Percentiles rank a stretch among this genome's conserved stretches.
These are phyloP conservation scores for Trypoxylon attenuatum DNA, from an alignment of 2,888 invertebrate species.

Conservation along the genomic window DNA sequence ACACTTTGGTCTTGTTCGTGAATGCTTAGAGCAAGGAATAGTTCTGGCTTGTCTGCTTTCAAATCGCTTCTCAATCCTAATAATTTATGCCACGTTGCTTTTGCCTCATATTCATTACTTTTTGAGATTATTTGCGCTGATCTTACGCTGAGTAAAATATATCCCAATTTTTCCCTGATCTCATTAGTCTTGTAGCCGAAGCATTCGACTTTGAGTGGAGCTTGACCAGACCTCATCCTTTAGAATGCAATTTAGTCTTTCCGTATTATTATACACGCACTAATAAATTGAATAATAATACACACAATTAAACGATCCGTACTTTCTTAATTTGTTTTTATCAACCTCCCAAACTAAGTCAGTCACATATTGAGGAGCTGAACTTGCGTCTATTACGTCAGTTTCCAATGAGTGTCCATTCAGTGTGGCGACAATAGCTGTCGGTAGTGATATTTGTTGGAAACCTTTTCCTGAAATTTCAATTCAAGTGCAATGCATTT, in stretches of 20 bases:
- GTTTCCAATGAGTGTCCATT: constrained; percentile 83
- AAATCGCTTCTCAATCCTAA: constrained; percentile 69
- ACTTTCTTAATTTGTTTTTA: constrained; percentile 82
- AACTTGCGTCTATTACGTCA: constrained; percentile 78
- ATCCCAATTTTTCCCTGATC: constrained; percentile 81
- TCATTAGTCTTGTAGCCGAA: constrained; percentile 77
- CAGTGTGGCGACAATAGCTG: constrained; percentile 79
- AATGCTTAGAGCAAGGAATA: constrained; percentile 69
- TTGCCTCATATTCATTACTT: constrained; percentile 71
- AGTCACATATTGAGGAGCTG: constrained; percentile 81
- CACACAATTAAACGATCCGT: constrained; percentile 29
- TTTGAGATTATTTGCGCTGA: constrained; percentile 81
- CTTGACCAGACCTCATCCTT: constrained; percentile 84
- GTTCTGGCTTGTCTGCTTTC: constrained; percentile 69
- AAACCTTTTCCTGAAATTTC: constrained; percentile 81
- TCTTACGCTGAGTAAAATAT: constrained; percentile 81
- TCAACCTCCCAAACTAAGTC: constrained; percentile 88
- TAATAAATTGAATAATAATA: constrained; percentile 28
- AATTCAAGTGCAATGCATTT: too few species aligned
- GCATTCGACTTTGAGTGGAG: constrained; percentile 84
- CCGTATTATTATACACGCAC: not conserved
- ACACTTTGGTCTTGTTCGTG: constrained; percentile 56
- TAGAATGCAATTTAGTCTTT: constrained; percentile 39
- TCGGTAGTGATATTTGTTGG: constrained; percentile 77
- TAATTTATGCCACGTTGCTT: constrained; percentile 69